Percentiles rank a stretch among this genome's conserved stretches.
Conservation (phyloP, 1,140 invertebrate species). For the Drosophila cardini region DNA sequence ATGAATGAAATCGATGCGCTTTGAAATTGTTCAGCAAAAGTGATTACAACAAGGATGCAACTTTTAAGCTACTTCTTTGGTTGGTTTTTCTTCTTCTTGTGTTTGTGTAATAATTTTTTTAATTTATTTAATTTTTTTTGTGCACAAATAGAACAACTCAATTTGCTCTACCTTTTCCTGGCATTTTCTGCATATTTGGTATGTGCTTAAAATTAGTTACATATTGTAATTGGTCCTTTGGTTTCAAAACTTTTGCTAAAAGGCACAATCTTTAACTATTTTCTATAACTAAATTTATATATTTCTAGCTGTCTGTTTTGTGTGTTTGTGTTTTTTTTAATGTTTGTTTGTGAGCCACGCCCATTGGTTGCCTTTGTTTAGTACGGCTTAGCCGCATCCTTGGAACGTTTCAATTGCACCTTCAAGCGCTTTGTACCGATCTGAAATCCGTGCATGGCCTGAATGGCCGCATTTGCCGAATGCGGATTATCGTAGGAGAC, state of each 20-base stretch:
- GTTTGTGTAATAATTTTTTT: constrained; percentile 22
- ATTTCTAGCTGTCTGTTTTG: constrained; percentile 22
- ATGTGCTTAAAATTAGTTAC: constrained; percentile 62
- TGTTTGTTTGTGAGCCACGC: constrained; percentile 26
- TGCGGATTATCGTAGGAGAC: constrained; percentile 97
- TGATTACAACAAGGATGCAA: constrained; percentile 78
- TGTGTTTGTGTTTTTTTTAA: constrained; percentile 16
- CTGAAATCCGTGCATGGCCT: constrained; percentile 99
- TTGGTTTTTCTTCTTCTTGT: constrained; percentile 41
- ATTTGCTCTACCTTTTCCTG: constrained; percentile 28
- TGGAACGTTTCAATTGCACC: constrained; percentile 98
- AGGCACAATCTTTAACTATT: constrained; percentile 72
- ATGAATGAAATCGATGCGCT: constrained; percentile 56
- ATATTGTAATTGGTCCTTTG: constrained; percentile 79
- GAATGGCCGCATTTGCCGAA: constrained; percentile 97
- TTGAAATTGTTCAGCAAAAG: constrained; percentile 71
- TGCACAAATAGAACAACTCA: constrained; percentile 51
- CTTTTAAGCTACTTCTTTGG: constrained; percentile 77
- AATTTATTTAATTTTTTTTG: constrained; percentile 38
- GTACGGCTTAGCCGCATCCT: constrained; percentile 94
- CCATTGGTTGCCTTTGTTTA: constrained; percentile 83
- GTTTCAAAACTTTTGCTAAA: constrained; percentile 70
- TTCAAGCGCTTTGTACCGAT: constrained; percentile 98
- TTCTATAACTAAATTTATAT: constrained; percentile 30
- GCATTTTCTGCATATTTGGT: constrained; percentile 34